Percentiles rank a stretch among this genome's conserved stretches.
Conservation (phyloP, 2,113 vertebrate genomes). For the Chaenogobius annularis region DNA sequence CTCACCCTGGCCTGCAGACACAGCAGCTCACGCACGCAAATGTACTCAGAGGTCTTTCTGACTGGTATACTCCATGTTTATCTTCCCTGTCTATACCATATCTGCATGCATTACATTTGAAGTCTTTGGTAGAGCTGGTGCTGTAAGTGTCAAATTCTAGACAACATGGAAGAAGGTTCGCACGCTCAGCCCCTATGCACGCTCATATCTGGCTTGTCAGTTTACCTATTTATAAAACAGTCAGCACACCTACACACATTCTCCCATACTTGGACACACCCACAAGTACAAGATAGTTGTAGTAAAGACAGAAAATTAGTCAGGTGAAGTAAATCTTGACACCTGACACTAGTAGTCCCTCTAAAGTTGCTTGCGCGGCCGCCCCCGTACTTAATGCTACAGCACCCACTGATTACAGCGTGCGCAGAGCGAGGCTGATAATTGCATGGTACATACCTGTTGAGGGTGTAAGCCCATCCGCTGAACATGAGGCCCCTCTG, state of each 20-base stretch:
- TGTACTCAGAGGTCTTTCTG: not conserved
- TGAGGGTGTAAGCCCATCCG: slow-evolving; percentile 65
- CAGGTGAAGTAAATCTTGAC: slow-evolving; percentile 52
- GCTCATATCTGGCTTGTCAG: slow-evolving; percentile 34
- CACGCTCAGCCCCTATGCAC: slow-evolving; percentile 44
- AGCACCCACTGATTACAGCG: slow-evolving; percentile 67
- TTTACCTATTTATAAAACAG: slow-evolving; percentile 66
- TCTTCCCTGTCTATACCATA: not conserved
- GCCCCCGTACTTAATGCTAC: slow-evolving; percentile 55
- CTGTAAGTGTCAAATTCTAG: slow-evolving; percentile 16
- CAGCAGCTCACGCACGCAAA: slow-evolving; percentile 58
- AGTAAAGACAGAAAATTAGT: slow-evolving; percentile 30
- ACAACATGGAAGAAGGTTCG: slow-evolving; percentile 36
- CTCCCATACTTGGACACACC: slow-evolving; percentile 66
- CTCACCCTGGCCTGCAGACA: slow-evolving; percentile 77
- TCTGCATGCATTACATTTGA: not conserved
- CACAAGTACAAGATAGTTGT: slow-evolving; percentile 22
- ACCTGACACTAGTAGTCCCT: slow-evolving; percentile 55
- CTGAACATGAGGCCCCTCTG: slow-evolving; percentile 52
- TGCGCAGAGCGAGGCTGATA: slow-evolving; percentile 59
- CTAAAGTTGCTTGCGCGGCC: slow-evolving; percentile 48
- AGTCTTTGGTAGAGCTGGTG: not conserved
- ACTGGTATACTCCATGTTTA: not conserved
- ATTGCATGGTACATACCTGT: slow-evolving; percentile 75
- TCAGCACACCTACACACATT: slow-evolving; percentile 70